Evolutionary conservation across 2,888 invertebrate species (phyloP).

Genomic region (Papilio gigon): DNA sequence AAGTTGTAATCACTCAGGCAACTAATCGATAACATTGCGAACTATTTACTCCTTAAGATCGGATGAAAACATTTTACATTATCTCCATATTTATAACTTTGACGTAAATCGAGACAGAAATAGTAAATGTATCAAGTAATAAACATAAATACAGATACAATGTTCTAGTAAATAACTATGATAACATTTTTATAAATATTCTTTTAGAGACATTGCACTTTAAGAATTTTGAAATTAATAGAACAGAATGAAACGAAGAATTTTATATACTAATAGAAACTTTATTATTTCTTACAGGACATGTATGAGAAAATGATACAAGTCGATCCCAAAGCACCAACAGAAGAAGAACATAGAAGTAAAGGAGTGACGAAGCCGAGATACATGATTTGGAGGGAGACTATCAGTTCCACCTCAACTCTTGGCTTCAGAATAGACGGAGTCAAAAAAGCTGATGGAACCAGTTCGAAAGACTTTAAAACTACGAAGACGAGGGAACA

Average conservation of each 20-base stretch:
- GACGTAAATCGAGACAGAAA: constrained; percentile 32
- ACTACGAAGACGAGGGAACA: constrained; percentile 93
- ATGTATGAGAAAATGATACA: constrained; percentile 99
- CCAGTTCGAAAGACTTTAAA: constrained; percentile 97
- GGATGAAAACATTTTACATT: constrained; percentile 22
- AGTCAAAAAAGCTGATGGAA: constrained; percentile 93
- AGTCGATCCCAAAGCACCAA: constrained; percentile 94
- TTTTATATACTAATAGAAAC: neutral
- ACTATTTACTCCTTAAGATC: constrained; percentile 18
- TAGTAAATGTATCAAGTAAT: constrained; percentile 25
- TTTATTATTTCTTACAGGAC: constrained; percentile 83
- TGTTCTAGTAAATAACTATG: constrained; percentile 1
- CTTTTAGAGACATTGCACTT: neutral
- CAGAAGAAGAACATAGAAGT: constrained; percentile 92
- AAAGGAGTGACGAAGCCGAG: constrained; percentile 97
- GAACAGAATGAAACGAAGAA: too few relatives aligned
- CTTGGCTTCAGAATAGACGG: constrained; percentile 99
- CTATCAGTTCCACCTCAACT: constrained; percentile 97
- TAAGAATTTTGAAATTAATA: neutral
- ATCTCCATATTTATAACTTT: constrained; percentile 30
- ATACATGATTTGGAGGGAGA: constrained; percentile 98
- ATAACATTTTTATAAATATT: neutral
- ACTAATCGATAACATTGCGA: constrained; percentile 20
- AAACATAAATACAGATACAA: constrained; percentile 11
- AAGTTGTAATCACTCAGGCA: constrained; percentile 7